Percentiles rank a stretch among this genome's conserved stretches.
Conservation (phyloP, 2,888 invertebrate species). For the Pachymerium ferrugineum region DNA sequence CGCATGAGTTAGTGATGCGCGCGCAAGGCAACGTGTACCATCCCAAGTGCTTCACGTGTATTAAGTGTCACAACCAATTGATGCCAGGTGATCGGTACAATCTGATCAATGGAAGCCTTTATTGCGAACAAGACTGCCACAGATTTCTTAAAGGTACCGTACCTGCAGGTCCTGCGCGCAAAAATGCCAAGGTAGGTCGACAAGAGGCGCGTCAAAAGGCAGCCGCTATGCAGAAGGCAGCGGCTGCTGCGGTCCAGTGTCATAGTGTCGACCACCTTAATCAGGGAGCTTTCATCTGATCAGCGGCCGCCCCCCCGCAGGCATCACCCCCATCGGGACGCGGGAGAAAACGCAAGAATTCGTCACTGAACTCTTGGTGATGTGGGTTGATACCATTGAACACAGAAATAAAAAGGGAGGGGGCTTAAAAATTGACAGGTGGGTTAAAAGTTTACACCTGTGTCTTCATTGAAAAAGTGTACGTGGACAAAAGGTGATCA, state of each 20-base stretch:
- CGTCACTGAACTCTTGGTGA: conserved; percentile 28
- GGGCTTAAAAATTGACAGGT: neutral
- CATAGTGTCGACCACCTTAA: conserved; percentile 35
- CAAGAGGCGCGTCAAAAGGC: conserved; percentile 44
- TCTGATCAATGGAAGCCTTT: conserved; percentile 80
- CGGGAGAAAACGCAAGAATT: conserved; percentile 28
- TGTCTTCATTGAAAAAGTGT: neutral
- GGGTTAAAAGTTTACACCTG: conserved; percentile 1
- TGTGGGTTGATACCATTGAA: neutral
- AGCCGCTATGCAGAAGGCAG: conserved; percentile 34
- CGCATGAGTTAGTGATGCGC: conserved; percentile 89
- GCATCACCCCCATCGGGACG: conserved; percentile 25
- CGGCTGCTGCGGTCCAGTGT: conserved; percentile 30
- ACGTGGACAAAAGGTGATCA: neutral
- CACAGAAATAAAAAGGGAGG: neutral
- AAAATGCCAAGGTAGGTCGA: conserved; percentile 75
- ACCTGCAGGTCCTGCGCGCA: conserved; percentile 51
- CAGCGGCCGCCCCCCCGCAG: conserved; percentile 32
- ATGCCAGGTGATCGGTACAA: conserved; percentile 90
- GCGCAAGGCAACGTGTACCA: conserved; percentile 75
- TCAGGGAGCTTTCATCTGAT: conserved; percentile 37
- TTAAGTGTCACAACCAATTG: conserved; percentile 82
- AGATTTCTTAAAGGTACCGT: conserved; percentile 65
- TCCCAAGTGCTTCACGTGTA: conserved; percentile 92
- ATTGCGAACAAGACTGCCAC: conserved; percentile 94